Percentiles rank a stretch among this genome's conserved stretches.
Evolutionary conservation across 2,888 invertebrate species (phyloP).

Genomic region (Habrosyne pyritoides): DNA sequence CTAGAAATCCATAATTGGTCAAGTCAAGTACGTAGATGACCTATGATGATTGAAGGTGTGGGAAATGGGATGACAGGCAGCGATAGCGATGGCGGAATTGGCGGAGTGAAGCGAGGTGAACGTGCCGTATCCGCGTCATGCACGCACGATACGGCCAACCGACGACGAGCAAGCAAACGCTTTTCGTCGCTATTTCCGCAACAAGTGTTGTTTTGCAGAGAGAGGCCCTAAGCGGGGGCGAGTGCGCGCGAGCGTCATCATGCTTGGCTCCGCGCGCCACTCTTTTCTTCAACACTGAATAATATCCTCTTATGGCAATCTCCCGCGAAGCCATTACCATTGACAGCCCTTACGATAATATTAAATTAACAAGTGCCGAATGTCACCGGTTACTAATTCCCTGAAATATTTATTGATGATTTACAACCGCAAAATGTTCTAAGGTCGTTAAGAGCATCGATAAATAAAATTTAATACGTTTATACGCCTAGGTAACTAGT

Average conservation of each 20-base stretch:
- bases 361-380: not conserved
- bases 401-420: not conserved
- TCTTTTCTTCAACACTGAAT: not conserved
- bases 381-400: not conserved
- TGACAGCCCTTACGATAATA: not conserved
- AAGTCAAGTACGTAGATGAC: not conserved
- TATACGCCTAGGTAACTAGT: too few species aligned
- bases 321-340: too few species aligned
- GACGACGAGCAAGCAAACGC: slow-evolving; percentile 47
- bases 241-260: slow-evolving; percentile 45
- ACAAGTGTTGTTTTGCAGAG: slow-evolving; percentile 80
- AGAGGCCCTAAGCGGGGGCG: slow-evolving; percentile 74
- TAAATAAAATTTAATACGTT: too few species aligned
- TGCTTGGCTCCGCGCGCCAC: slow-evolving; percentile 11
- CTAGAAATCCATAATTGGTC: not conserved
- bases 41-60: slow-evolving; percentile 20
- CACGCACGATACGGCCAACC: slow-evolving; percentile 36
- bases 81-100: not conserved
- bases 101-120: slow-evolving; percentile 50
- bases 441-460: not conserved
- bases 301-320: too few species aligned
- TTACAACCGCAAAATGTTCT: not conserved
- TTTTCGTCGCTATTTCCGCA: slow-evolving; percentile 80
- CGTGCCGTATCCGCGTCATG: slow-evolving; percentile 45
- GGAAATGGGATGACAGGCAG: slow-evolving; percentile 36